These are phyloP conservation scores for Catonia carolina DNA, from an alignment of 2,888 invertebrate genomes.

Conservation along the genomic window DNA sequence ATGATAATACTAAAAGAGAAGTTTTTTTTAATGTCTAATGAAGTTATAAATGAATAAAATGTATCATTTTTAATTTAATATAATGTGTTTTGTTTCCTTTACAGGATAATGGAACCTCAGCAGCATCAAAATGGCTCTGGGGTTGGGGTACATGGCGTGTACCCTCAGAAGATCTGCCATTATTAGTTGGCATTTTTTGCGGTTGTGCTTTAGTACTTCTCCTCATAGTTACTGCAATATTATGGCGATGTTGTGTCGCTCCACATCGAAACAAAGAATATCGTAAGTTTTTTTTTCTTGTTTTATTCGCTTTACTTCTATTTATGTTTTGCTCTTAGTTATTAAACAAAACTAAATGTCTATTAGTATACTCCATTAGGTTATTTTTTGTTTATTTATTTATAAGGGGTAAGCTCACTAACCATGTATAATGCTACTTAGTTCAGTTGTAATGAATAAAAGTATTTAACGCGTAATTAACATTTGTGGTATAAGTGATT, in stretches of 20 bases:
- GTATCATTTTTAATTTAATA: no score
- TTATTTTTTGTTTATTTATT: no score
- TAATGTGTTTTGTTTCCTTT: constrained; percentile 6
- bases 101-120: constrained; percentile 31
- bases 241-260: constrained; percentile 63
- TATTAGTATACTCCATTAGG: not conserved
- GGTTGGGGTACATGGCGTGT: constrained; percentile 41
- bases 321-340: no score
- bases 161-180: constrained; percentile 45
- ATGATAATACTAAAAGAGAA: no score
- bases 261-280: constrained; percentile 62
- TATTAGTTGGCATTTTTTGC: constrained; percentile 46
- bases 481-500: no score
- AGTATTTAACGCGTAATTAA: no score
- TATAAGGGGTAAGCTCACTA: no score
- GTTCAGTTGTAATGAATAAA: no score
- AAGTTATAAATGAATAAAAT: no score
- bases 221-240: constrained; percentile 54
- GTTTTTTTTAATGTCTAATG: no score
- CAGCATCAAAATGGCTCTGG: constrained; percentile 25
- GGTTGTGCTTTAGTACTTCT: constrained; percentile 58
- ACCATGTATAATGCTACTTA: no score
- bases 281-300: constrained; percentile 46
- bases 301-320: no score
- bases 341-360: not conserved